phyloP scores from a whole-genome alignment of 2,113 vertebrate genomes.

The Lutjanus erythropterus region DNA sequence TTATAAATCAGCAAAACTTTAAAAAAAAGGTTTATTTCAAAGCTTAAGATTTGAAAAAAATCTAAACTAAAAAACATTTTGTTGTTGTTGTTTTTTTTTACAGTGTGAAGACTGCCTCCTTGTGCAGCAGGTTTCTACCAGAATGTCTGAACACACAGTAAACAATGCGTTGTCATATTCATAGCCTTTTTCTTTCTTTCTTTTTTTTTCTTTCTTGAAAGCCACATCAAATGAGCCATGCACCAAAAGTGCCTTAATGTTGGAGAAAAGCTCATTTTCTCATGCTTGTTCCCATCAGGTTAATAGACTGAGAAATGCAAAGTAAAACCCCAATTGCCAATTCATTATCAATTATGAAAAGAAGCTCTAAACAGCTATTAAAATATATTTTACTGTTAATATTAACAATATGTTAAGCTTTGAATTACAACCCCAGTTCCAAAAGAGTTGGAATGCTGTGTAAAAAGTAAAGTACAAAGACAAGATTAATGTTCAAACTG shows the following conservation, averaged over 20 bases:
- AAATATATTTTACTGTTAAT: not conserved
- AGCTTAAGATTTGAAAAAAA: too few relatives aligned
- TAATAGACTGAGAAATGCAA: not conserved
- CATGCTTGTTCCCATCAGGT: not conserved
- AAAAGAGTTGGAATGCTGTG: too few relatives aligned
- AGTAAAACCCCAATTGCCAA: not conserved
- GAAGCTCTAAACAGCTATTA: not conserved
- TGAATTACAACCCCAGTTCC: too few relatives aligned
- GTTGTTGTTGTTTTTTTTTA: too few relatives aligned
- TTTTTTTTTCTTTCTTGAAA: too few relatives aligned
- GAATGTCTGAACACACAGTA: not conserved
- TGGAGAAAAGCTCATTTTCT: not conserved
- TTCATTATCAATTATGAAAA: not conserved
- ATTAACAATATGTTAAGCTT: not conserved
- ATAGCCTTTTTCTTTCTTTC: not conserved
- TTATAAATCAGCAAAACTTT: too few relatives aligned
- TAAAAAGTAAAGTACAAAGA: too few relatives aligned
- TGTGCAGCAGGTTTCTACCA: not conserved
- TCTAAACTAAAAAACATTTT: too few relatives aligned
- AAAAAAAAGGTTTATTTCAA: too few relatives aligned
- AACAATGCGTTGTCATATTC: not conserved
- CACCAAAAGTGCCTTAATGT: not conserved
- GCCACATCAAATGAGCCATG: not conserved
- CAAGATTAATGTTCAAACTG: too few relatives aligned
- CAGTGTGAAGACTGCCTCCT: not conserved